phyloP scores from a whole-genome alignment of 2,113 vertebrate species.

The Coptodon bakossiorum region DNA sequence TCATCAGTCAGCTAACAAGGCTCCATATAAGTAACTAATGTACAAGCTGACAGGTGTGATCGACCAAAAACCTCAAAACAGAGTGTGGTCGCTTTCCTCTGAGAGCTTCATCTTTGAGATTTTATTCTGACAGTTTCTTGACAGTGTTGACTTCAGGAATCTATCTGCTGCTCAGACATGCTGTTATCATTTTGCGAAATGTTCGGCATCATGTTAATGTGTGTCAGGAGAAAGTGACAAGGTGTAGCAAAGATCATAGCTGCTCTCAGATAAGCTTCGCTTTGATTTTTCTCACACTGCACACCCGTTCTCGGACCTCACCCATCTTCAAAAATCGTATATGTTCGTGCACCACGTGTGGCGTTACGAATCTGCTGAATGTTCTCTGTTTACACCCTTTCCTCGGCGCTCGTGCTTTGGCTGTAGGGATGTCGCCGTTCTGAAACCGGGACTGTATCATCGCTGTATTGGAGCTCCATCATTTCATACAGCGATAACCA shows the following conservation, averaged over 20 bases:
- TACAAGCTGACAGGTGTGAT: constrained; percentile 45
- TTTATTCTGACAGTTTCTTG: constrained; percentile 36
- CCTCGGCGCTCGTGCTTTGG: rapidly evolving
- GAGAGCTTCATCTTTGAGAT: constrained; percentile 28
- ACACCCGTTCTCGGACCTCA: neutral
- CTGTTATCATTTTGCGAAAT: constrained; percentile 3
- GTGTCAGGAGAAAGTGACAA: constrained; percentile 23
- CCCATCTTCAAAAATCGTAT: neutral
- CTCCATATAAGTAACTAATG: neutral
- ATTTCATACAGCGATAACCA: neutral
- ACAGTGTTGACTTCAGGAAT: constrained; percentile 30
- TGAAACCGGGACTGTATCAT: neutral
- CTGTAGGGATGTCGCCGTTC: neutral
- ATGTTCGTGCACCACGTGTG: rapidly evolving
- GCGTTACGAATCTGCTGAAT: neutral
- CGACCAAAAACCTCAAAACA: constrained; percentile 23
- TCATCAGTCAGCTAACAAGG: constrained; percentile 39
- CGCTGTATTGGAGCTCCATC: neutral
- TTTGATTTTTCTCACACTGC: neutral
- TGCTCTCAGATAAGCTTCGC: neutral
- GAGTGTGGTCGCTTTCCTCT: constrained; percentile 30
- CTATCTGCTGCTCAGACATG: constrained; percentile 12
- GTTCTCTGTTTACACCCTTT: neutral
- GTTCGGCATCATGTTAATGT: constrained; percentile 32
- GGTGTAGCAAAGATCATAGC: constrained; percentile 22